Evolutionary conservation across 2,888 invertebrate genomes (phyloP).

Genomic region (Andrena minutula): DNA sequence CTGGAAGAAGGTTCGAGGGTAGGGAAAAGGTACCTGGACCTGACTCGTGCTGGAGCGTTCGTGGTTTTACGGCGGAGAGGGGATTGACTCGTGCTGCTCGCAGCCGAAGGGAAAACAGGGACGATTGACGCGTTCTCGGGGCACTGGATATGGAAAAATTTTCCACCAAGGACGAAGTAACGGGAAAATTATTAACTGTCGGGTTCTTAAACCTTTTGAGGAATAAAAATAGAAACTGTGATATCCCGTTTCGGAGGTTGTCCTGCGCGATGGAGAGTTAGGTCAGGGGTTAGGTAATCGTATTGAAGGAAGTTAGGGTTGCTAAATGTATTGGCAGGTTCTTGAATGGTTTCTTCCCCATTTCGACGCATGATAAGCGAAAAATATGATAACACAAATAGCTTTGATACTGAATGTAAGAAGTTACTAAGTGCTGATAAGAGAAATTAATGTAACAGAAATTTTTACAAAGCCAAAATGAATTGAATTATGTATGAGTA

Average conservation of each 20-base stretch:
- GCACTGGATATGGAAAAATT: background rate
- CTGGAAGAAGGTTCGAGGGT: slow-evolving; percentile 36
- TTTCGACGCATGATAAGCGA: too few species aligned
- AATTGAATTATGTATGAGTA: too few species aligned
- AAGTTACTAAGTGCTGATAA: too few species aligned
- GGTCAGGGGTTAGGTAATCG: too few species aligned
- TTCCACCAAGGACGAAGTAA: background rate
- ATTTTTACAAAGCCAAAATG: too few species aligned
- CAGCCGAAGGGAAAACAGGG: slow-evolving; percentile 22
- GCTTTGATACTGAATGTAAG: too few species aligned
- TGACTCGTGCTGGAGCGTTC: slow-evolving; percentile 51
- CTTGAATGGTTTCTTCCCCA: too few species aligned
- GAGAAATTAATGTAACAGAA: too few species aligned
- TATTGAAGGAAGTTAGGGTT: too few species aligned
- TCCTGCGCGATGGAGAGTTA: too few species aligned
- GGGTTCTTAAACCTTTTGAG: background rate
- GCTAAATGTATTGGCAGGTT: too few species aligned
- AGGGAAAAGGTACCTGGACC: slow-evolving; percentile 53
- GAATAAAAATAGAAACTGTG: background rate
- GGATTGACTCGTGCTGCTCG: slow-evolving; percentile 46
- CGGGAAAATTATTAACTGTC: background rate
- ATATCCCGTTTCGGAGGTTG: background rate
- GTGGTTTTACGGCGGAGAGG: slow-evolving; percentile 31
- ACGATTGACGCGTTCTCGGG: background rate
- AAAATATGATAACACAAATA: too few species aligned